Base-by-base conservation (phyloP, 2,888 invertebrate genomes). In the Drosophila kanekoi region DNA sequence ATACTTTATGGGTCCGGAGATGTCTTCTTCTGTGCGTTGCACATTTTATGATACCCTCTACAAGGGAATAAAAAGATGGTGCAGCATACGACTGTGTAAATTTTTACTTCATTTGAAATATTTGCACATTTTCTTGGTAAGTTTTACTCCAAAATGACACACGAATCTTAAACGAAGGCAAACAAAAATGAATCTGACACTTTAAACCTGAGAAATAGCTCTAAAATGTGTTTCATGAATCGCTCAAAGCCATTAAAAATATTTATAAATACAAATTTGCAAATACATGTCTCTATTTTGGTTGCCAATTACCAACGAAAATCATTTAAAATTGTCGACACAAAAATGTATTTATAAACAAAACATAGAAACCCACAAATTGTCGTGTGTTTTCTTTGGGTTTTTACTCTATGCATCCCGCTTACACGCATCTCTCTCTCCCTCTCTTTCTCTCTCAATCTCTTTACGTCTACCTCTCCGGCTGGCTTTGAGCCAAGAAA, bases 401-500 rank as follows among this genome's bases (percentile, higher is more conserved):
- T 8, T 45, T 23, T 44, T 23, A 13, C n/a, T 54, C 4, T 4
- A 11, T 35, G 41, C 18, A 52, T 9, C 4, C 38, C 23, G 23
- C 37, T 51, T 16, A 4, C 2, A n/a, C 14, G 4, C 43, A 1
- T 18, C n/a, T 11, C 49, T 41, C 4, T 11, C 35, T 11, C 9
- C 18, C 13, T 38, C 10, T 11, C 16, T 35, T n/a, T 16, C n/a
- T 40, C 13, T 14, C 13, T 38, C 8, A 8, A 38, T 18, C 2
- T 11, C 38, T 13, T 37, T 33, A 40, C 28, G 6, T 28, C 43
- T 13, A 14, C 10, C 14, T 23, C 28, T 16, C 28, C 16, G 38
- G 23, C 40, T 77, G 80, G 80, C 81, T 20, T 23, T 2, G 1
- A 6, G 78, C 82, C 82, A 82, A 69, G 33, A 77, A 66, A 82